Evolutionary conservation across 2,797 vertebrate species (phyloP).

Genomic region (Synanceia verrucosa): DNA sequence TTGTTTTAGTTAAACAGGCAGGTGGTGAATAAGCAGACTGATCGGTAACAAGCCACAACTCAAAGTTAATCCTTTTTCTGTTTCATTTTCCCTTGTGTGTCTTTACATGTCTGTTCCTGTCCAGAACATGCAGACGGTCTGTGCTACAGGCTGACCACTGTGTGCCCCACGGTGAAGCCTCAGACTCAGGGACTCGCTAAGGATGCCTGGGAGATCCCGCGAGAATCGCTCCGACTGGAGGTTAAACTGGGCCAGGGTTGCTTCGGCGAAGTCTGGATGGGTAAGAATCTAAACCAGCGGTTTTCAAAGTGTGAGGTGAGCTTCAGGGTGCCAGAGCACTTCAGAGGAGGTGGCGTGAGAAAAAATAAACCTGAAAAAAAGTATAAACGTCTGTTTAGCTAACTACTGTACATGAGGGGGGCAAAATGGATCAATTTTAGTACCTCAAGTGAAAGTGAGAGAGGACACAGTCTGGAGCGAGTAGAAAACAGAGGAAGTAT

Average conservation of each 20-base stretch:
- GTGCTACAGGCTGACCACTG: conserved; percentile 93
- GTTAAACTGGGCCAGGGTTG: conserved; percentile 97
- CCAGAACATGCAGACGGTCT: conserved; percentile 95
- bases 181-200: conserved; percentile 98
- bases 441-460: no score
- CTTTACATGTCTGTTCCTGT: conserved; percentile 13
- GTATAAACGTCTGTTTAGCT: no score
- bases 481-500: no score
- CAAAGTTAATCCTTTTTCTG: background rate
- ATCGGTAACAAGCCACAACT: background rate
- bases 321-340: no score
- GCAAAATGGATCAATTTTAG: no score
- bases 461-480: no score
- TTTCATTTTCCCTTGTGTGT: background rate
- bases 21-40: background rate
- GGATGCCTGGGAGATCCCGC: conserved; percentile 98
- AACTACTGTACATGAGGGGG: no score
- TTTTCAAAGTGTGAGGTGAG: no score
- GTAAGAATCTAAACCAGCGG: no score
- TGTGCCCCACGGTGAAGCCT: conserved; percentile 97
- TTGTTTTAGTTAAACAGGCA: background rate
- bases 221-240: conserved; percentile 94
- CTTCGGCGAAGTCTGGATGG: conserved; percentile 99
- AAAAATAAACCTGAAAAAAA: no score
- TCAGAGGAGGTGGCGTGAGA: no score